Evolutionary conservation across 2,797 vertebrate species (phyloP), one percentile per base, ranked within the genome.

Genomic region (Diplodus sargus): DNA sequence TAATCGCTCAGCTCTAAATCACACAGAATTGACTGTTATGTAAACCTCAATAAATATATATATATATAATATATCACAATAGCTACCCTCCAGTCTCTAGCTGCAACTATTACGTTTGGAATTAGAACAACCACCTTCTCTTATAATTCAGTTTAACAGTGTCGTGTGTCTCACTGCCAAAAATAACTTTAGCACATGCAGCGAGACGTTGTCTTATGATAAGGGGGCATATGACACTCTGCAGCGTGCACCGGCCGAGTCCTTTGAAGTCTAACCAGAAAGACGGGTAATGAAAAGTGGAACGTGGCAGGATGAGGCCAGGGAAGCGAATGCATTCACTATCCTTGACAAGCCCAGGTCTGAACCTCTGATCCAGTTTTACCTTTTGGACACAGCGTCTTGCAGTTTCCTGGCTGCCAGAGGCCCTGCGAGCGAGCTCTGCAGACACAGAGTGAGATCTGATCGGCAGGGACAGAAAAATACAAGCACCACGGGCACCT

Each of bases 251-350:
- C 68, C 0, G 18, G 39, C 57, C 14, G 3, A 75, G 47, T 15
- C 56, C 88, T 94, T 91, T 93, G 91, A 93, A 91, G 91, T 91
- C 65, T 2, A 42, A 71, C 82, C 78, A 67, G 79, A 72, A 73
- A 79, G 82, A 84, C 18, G 22, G 67, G 76, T 74, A 61, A 70
- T 85, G 82, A 84, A 90, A 91, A 86, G 79, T 88, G 84, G 89
- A 84, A 85, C 90, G 76, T 66, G 89, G 76, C 79, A 80, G 88
- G 85, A 89, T 86, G 90, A 82, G 79, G 83, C 72, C 70, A 48
- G 79, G 79, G 53, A 84, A 82, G 67, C 82, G 10, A 89, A 92
- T 87, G 78, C 81, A 86, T 93, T 89, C 72, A 23, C 85, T 72
- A 68, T 78, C 83, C 82, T 30, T 74, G 83, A 92, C 89, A 84